Percentiles rank a stretch among this genome's conserved stretches.
Conservation (phyloP, 92 coral and sea anemone genomes). For the Heteractis magnifica region DNA sequence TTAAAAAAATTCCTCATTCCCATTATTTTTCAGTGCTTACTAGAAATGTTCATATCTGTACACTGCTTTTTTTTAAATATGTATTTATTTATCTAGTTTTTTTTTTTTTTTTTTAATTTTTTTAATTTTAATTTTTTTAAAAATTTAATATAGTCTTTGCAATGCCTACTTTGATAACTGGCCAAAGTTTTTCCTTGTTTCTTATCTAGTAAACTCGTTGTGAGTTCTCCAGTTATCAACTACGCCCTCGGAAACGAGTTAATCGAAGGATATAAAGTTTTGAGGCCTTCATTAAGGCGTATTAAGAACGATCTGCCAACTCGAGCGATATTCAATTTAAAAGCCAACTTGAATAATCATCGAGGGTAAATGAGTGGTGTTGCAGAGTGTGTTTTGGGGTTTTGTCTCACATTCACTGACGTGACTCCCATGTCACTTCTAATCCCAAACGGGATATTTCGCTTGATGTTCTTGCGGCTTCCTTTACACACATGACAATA, state of each 20-base stretch:
- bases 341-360: slow-evolving; percentile 33
- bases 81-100: no score
- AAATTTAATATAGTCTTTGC: no score
- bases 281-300: slow-evolving; percentile 33
- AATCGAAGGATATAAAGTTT: slow-evolving; percentile 36
- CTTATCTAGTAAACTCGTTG: neutral
- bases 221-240: slow-evolving; percentile 16
- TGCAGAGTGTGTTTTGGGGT: slow-evolving; percentile 21
- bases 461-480: slow-evolving; percentile 64
- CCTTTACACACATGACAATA: slow-evolving; percentile 55
- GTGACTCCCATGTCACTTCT: slow-evolving; percentile 40
- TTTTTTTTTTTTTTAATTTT: no score
- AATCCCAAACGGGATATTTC: slow-evolving; percentile 55
- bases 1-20: no score
- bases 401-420: slow-evolving; percentile 31
- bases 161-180: neutral
- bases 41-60: no score
- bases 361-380: slow-evolving; percentile 21
- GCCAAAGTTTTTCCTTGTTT: neutral
- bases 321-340: slow-evolving; percentile 26
- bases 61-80: no score
- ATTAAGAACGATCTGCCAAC: slow-evolving; percentile 27
- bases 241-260: slow-evolving; percentile 34
- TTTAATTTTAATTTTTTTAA: no score
- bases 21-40: no score